phyloP scores from a whole-genome alignment of 2,797 vertebrate species.

The Lophius americanus region DNA sequence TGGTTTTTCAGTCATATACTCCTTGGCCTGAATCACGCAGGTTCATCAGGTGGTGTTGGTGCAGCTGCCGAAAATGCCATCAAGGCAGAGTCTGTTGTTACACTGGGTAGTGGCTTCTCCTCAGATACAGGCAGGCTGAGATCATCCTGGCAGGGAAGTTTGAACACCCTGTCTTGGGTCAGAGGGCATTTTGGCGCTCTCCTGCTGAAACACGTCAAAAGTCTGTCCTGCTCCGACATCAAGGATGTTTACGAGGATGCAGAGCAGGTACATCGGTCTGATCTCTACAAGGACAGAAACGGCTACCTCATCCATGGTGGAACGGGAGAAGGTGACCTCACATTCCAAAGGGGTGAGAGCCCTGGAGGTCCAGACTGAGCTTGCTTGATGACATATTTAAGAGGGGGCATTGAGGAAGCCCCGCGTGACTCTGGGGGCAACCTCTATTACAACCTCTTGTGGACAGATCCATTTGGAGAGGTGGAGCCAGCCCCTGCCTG shows the following conservation, averaged over 20 bases:
- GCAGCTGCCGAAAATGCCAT: not conserved
- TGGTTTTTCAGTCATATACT: not conserved
- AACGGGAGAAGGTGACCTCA: not conserved
- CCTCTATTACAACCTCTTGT: slow-evolving; percentile 5
- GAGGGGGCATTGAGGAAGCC: not conserved
- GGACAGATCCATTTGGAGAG: not conserved
- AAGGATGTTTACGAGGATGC: not conserved
- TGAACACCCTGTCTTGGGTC: not conserved
- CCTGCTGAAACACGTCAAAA: not conserved
- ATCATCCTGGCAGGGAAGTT: not conserved
- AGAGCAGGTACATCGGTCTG: not conserved
- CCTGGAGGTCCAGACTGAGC: not conserved
- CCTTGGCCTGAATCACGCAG: not conserved
- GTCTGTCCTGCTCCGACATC: not conserved
- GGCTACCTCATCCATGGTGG: not conserved
- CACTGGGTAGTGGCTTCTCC: not conserved
- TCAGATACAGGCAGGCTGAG: not conserved
- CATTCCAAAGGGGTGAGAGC: slow-evolving; percentile 1
- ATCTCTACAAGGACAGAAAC: not conserved
- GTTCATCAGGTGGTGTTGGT: not conserved
- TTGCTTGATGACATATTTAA: slow-evolving; percentile 7
- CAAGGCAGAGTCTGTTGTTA: not conserved
- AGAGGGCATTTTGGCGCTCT: not conserved
- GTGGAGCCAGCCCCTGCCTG: not conserved
- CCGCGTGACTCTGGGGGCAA: not conserved